Evolutionary conservation across 2,113 vertebrate genomes (phyloP).

Genomic region (Gopherus flavomarginatus): DNA sequence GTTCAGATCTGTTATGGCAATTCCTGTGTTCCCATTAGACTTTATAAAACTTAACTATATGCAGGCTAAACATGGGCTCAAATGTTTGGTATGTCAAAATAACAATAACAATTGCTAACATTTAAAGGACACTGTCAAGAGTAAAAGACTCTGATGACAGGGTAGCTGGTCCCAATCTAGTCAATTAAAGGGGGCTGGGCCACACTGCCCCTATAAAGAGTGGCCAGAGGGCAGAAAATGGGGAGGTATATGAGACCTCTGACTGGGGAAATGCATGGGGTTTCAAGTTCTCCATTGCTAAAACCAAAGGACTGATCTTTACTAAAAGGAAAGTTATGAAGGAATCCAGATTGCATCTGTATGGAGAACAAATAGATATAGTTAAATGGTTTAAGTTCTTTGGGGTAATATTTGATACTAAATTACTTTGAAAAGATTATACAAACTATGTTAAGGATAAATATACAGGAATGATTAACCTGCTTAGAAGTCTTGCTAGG

Average conservation of each 20-base stretch:
- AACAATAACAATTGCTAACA: rapidly evolving
- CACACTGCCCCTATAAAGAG: no score
- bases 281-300: neutral
- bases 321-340: neutral
- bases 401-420: neutral
- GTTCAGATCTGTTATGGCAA: rapidly evolving
- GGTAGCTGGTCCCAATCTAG: no score
- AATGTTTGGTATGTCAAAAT: neutral
- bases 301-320: neutral
- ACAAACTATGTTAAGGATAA: neutral
- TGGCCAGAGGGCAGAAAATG: no score
- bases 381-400: neutral
- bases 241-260: neutral
- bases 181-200: no score
- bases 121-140: neutral
- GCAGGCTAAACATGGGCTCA: neutral
- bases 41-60: neutral
- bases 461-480: neutral
- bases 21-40: neutral
- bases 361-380: neutral
- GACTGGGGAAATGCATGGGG: neutral
- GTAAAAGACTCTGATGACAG: no score
- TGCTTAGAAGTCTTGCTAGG: neutral
- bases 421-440: neutral
- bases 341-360: neutral